These are phyloP conservation scores for Tetragonula carbonaria DNA, from an alignment of 2,888 invertebrate species.

Conservation along the genomic window DNA sequence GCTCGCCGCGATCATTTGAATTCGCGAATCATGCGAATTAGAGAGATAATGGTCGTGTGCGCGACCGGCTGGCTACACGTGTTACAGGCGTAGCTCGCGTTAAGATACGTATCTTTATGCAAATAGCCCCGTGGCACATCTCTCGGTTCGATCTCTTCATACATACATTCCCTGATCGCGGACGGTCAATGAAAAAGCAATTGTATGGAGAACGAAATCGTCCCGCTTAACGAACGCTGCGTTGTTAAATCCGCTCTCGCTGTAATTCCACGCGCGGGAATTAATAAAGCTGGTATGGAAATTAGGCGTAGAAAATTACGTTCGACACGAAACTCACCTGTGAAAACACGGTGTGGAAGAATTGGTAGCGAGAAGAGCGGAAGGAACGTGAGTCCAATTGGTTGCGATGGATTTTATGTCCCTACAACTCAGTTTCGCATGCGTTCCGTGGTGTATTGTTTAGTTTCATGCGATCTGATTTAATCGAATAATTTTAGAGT, in stretches of 20 bases:
- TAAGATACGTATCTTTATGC: constrained; percentile 56
- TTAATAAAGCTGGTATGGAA: background rate
- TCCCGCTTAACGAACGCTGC: constrained; percentile 5
- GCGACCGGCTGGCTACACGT: constrained; percentile 41
- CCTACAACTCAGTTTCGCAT: too few species aligned
- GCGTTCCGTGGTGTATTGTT: too few species aligned
- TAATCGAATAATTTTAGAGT: too few species aligned
- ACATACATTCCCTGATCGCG: constrained; percentile 6
- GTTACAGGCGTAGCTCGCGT: constrained; percentile 28
- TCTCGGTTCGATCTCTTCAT: constrained; percentile 35
- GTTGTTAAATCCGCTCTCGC: background rate
- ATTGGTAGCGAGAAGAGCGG: too few species aligned
- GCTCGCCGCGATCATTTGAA: constrained; percentile 49
- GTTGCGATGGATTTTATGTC: too few species aligned
- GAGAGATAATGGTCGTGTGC: constrained; percentile 39
- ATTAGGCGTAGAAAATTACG: background rate
- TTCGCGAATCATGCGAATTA: constrained; percentile 54
- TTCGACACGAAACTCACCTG: background rate
- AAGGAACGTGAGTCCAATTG: too few species aligned
- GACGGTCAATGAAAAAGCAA: constrained; percentile 34
- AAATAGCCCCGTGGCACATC: constrained; percentile 27
- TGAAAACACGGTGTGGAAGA: background rate
- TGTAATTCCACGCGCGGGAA: background rate
- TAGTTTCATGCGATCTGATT: too few species aligned
- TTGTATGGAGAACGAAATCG: constrained; percentile 42